These are phyloP conservation scores for Cyclophora albipunctata DNA, from an alignment of 2,888 invertebrate genomes.

Conservation along the genomic window DNA sequence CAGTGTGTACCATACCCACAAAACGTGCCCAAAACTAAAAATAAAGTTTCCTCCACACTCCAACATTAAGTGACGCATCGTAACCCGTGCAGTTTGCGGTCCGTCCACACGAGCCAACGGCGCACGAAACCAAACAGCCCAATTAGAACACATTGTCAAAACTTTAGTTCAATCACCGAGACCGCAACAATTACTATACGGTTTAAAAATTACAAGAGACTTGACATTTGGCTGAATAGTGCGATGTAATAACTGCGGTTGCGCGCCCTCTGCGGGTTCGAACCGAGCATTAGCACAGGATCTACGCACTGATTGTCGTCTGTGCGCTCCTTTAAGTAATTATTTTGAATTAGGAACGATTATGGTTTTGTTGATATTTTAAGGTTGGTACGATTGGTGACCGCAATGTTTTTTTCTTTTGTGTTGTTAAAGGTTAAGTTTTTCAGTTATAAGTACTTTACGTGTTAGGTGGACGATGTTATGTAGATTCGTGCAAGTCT, in stretches of 20 bases:
- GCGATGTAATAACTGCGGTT: constrained; percentile 33
- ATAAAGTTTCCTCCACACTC: too few relatives aligned
- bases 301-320: constrained; percentile 48
- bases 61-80: constrained; percentile 3
- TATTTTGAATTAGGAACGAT: constrained; percentile 36
- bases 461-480: too few relatives aligned
- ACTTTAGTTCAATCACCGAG: constrained; percentile 20
- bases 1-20: too few relatives aligned
- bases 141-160: constrained; percentile 61
- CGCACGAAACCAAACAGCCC: constrained; percentile 22
- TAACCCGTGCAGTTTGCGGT: constrained; percentile 1
- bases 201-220: constrained; percentile 32
- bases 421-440: too few relatives aligned
- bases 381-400: too few relatives aligned
- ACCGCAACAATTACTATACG: constrained; percentile 31
- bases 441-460: too few relatives aligned
- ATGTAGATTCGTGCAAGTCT: too few relatives aligned
- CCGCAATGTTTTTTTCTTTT: too few relatives aligned
- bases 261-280: constrained; percentile 19
- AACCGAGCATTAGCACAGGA: constrained; percentile 50
- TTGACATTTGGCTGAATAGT: constrained; percentile 44
- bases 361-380: constrained; percentile 24
- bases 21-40: too few relatives aligned
- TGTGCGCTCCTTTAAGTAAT: constrained; percentile 38
- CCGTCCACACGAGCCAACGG: constrained; percentile 4